These are phyloP conservation scores for Amblyraja radiata DNA, from an alignment of 2,797 vertebrate genomes.

Conservation along the genomic window DNA sequence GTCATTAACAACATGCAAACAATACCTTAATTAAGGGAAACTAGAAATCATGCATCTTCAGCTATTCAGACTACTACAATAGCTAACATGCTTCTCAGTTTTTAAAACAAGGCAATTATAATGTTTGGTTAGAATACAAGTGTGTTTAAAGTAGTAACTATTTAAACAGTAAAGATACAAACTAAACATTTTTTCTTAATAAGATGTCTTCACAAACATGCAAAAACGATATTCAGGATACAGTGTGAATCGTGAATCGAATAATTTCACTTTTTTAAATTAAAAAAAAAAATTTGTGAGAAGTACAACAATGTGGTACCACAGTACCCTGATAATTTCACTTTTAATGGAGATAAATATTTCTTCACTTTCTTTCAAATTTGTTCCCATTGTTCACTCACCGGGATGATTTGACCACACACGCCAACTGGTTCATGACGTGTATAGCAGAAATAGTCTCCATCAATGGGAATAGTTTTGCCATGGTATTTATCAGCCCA, in stretches of 20 bases:
- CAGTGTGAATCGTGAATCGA: background rate
- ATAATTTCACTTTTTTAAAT: background rate
- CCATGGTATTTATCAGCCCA: constrained; percentile 95
- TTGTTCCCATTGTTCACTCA: constrained; percentile 52
- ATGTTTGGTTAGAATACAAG: background rate
- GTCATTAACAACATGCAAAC: background rate
- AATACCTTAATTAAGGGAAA: background rate
- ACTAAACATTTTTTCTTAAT: background rate
- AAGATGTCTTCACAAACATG: too few species aligned
- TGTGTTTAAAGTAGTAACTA: background rate
- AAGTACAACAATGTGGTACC: too few species aligned
- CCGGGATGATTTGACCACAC: constrained; percentile 93
- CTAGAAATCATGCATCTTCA: background rate
- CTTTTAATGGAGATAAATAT: background rate
- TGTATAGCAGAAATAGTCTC: constrained; percentile 90
- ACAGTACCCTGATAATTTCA: background rate
- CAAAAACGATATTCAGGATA: background rate
- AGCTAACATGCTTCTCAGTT: background rate
- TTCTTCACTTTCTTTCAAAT: background rate
- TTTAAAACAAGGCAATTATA: background rate
- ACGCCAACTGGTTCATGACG: constrained; percentile 86
- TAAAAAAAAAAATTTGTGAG: too few species aligned
- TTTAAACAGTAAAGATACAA: background rate
- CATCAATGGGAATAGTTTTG: constrained; percentile 88
- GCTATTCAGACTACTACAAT: background rate